These are phyloP conservation scores for Drymonia ruficornis DNA, from an alignment of 2,888 invertebrate species.

Conservation along the genomic window DNA sequence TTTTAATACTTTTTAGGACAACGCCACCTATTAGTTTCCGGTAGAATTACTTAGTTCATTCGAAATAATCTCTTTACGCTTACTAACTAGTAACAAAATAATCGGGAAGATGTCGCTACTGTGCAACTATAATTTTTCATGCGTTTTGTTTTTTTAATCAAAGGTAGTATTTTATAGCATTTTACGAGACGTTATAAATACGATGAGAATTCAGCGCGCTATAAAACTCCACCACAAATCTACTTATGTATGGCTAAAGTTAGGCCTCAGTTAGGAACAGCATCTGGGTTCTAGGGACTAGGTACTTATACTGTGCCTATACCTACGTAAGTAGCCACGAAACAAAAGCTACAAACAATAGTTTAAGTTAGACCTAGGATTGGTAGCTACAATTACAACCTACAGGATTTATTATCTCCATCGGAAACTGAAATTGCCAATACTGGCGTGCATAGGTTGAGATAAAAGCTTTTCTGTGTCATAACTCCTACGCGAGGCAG, in stretches of 20 bases:
- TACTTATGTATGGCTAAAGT: too few species aligned
- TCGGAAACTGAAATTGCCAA: slow-evolving; percentile 14
- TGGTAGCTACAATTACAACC: background rate
- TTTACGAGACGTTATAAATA: too few species aligned
- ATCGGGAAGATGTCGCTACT: background rate
- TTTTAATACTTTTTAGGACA: background rate
- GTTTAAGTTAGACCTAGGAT: too few species aligned
- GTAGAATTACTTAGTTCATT: background rate
- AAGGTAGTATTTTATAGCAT: too few species aligned
- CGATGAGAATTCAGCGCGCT: too few species aligned
- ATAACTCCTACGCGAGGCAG: slow-evolving; percentile 48
- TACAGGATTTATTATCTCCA: background rate
- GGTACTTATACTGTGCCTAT: too few species aligned
- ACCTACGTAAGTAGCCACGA: too few species aligned
- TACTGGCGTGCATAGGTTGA: slow-evolving; percentile 42
- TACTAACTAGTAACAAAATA: background rate
- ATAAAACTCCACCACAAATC: too few species aligned
- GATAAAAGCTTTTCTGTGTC: slow-evolving; percentile 71
- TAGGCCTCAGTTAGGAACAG: too few species aligned
- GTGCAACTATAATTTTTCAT: background rate
- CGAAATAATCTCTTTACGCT: background rate
- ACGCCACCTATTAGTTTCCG: background rate
- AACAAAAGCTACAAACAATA: too few species aligned
- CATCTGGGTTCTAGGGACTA: too few species aligned
- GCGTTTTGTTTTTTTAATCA: too few species aligned